These are phyloP conservation scores for Fragariocoptes setiger DNA, from an alignment of 1,140 invertebrate genomes.

Conservation along the genomic window DNA sequence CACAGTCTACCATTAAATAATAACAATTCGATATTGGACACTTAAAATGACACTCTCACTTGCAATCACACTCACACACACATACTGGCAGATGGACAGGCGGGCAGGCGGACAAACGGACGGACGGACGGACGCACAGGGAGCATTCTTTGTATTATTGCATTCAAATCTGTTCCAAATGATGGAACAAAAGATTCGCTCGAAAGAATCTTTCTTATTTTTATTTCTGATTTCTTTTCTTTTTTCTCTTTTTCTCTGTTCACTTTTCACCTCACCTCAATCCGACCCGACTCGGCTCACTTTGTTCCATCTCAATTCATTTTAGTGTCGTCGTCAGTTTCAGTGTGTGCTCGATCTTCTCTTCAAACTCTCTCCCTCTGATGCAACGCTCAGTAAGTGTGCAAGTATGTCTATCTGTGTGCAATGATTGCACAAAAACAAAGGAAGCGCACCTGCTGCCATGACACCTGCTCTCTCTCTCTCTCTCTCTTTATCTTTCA, in stretches of 20 bases:
- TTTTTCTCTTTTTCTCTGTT: background rate
- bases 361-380: too few relatives aligned
- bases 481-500: too few relatives aligned
- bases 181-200: too few relatives aligned
- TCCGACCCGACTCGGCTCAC: background rate
- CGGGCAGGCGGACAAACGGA: background rate
- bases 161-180: too few relatives aligned
- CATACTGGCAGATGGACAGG: background rate
- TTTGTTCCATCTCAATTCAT: background rate
- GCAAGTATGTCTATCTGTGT: background rate
- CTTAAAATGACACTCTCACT: background rate
- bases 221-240: background rate
- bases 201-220: too few relatives aligned
- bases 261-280: background rate
- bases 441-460: too few relatives aligned
- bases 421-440: background rate
- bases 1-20: background rate
- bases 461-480: too few relatives aligned
- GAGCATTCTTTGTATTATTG: background rate
- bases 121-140: background rate
- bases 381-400: background rate
- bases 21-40: background rate
- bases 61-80: background rate
- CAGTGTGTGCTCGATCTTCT: background rate
- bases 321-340: background rate